Base-by-base conservation (phyloP, 2,888 invertebrate genomes). In the Galerucella calmariensis region DNA sequence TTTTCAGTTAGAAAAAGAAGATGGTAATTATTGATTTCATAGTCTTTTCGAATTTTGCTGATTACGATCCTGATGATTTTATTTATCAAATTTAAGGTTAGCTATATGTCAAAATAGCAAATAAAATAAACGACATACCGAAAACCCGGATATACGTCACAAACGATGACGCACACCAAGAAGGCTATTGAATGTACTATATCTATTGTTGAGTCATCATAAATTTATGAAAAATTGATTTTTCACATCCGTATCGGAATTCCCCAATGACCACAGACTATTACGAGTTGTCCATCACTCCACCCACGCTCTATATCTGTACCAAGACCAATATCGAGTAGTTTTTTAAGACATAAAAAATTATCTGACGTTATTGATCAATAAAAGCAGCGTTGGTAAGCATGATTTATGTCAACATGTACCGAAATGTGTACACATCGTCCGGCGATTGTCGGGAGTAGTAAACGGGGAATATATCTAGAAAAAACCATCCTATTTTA, bases 401-500 rank as follows among this genome's bases (percentile, higher is more conserved):
- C 20, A 65, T 65, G 63, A 65, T 65, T 65, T 65, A 65, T 65
- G 12, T 65, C 61, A 35, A 35, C 63, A 46, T 65, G 63, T 65
- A 65, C 44, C 41, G 46, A 65, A 65, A 65, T 65, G 63, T 65
- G 63, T 65, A 65, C 63, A 65, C 63, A 46, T 41, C 63, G 63
- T 65, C 63, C 63, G 46, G 63, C 63, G 46, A 46, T 61, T 65
- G 63, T 65, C 46, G 63, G 35, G 44, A 20, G 63, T 65, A 46
- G 63, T 65, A 46, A 65, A 65, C 63, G 20, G 63, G 63, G 46
- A 65, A 65, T 46, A 65, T 46, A 65, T 65, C 63, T 65, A 46
- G 46, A 65, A 65, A 65, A 65, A 41, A 5, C 8, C 44, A 44
- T 65, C 46, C 63, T 20, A 65, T 65, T 65, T 65, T 65, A 65